phyloP scores from a whole-genome alignment of 1,140 invertebrate genomes.

The Arion vulgaris region DNA sequence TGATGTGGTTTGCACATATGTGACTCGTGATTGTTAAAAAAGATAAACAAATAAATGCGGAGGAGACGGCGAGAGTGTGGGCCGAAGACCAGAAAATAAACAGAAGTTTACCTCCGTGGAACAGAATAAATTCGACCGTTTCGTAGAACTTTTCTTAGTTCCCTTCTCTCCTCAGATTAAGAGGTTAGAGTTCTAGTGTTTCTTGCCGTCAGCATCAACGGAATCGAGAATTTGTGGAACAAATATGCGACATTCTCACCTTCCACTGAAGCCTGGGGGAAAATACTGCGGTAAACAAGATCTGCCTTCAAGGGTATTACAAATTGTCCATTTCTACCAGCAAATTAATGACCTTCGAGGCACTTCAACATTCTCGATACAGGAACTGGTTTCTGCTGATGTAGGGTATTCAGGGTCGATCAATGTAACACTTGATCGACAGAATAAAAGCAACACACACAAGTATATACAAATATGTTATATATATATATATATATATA shows the following conservation, averaged over 20 bases:
- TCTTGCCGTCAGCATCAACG: neutral
- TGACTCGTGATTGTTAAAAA: no score
- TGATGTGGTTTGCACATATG: no score
- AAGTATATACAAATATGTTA: neutral
- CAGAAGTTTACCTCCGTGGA: neutral
- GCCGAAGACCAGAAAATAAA: neutral
- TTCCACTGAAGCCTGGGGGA: neutral
- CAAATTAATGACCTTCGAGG: no score
- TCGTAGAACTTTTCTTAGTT: neutral
- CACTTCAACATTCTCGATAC: neutral
- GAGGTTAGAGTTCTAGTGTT: neutral
- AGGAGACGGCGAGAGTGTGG: no score
- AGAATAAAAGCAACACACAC: no score
- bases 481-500: constrained; percentile 17
- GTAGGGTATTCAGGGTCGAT: no score
- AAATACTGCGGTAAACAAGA: neutral
- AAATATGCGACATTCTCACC: neutral
- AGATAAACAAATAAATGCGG: no score
- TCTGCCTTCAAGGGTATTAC: neutral
- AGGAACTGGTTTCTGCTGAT: no score
- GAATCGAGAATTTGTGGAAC: neutral
- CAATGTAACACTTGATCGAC: no score
- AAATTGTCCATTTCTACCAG: neutral
- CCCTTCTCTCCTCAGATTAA: neutral
- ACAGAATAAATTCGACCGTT: neutral